Conservation (phyloP, 2,113 vertebrate genomes). For the Urocolius indicus region DNA sequence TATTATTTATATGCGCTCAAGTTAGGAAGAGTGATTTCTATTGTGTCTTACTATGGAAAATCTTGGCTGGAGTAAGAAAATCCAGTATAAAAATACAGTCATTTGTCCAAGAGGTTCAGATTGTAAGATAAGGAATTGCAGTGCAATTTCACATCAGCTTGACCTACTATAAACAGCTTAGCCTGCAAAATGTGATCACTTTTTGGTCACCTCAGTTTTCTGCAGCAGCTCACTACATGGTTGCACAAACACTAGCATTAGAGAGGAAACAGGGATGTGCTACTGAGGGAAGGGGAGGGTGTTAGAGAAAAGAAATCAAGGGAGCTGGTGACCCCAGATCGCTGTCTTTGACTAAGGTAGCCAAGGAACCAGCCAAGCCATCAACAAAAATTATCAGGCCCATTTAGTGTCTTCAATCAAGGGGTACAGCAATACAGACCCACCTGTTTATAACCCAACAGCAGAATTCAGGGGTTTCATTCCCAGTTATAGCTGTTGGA, state of each 20-base stretch:
- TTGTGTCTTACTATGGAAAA: not conserved
- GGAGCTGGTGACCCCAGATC: not conserved
- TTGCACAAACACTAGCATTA: fast-evolving
- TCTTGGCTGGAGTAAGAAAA: not conserved
- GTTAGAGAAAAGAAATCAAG: not conserved
- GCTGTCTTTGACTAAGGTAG: not conserved
- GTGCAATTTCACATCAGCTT: not conserved
- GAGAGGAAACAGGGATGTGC: not conserved
- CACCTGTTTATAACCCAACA: not conserved
- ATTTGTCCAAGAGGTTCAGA: constrained; percentile 10
- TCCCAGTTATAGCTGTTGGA: not conserved
- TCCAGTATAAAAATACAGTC: not conserved
- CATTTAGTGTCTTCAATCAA: not conserved
- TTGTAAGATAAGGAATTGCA: not conserved
- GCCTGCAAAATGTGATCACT: not conserved
- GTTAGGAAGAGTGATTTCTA: not conserved
- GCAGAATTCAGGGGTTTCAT: not conserved
- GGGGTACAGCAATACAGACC: not conserved
- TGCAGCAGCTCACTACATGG: not conserved
- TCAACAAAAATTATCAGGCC: not conserved
- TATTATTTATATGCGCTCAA: constrained; percentile 21
- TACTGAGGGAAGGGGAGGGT: not conserved
- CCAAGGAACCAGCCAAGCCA: not conserved
- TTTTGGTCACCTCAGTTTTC: not conserved
- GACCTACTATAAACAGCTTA: not conserved